A percentile compares a stretch with the other conserved stretches of the same genome.
phyloP scores from a whole-genome alignment of 2,888 invertebrate genomes.

The Pandemis corylana region DNA sequence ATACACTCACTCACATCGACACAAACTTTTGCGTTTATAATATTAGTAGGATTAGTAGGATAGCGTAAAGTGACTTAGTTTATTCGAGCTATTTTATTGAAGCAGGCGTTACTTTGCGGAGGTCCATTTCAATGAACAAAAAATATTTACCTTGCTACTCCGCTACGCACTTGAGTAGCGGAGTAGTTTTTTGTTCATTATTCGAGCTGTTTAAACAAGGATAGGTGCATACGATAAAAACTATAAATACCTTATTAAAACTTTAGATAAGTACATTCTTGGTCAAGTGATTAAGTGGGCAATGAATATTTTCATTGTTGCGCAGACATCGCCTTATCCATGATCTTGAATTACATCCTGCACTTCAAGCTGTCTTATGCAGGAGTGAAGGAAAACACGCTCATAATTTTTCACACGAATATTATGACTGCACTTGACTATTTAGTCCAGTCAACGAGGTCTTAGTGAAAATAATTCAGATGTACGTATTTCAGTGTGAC shows the following conservation, averaged over 20 bases:
- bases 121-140: too few relatives aligned
- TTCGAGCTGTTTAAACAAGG: too few relatives aligned
- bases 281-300: slow-evolving; percentile 15
- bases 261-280: not conserved
- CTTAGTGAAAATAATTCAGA: not conserved
- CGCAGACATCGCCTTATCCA: slow-evolving; percentile 53
- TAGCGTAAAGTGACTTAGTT: too few relatives aligned
- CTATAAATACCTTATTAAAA: not conserved
- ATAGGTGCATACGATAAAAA: not conserved
- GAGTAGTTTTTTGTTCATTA: too few relatives aligned
- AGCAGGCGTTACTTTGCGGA: too few relatives aligned
- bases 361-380: slow-evolving; percentile 47
- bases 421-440: not conserved
- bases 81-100: too few relatives aligned
- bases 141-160: too few relatives aligned
- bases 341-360: slow-evolving; percentile 60
- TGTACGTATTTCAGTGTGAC: too few relatives aligned
- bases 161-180: too few relatives aligned
- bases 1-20: too few relatives aligned
- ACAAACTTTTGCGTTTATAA: too few relatives aligned
- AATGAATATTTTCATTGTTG: slow-evolving; percentile 44
- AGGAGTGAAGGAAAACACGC: slow-evolving; percentile 3
- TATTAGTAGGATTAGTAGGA: too few relatives aligned
- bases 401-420: not conserved
- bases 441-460: not conserved